Conservation (phyloP, 2,113 vertebrate species). For the Amblyornis subalaris region DNA sequence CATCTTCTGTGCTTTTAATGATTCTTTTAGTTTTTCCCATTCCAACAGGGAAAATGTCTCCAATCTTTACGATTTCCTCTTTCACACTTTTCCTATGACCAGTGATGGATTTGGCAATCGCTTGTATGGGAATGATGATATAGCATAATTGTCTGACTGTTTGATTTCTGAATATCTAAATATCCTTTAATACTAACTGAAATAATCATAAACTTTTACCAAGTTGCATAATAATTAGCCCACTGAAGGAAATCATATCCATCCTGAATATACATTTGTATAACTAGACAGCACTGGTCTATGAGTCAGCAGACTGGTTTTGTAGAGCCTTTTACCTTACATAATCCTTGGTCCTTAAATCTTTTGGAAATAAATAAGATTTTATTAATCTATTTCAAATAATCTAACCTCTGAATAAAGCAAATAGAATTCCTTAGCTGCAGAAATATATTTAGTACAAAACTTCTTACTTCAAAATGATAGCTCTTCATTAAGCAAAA, state of each 20-base stretch:
- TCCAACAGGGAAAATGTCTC: not conserved
- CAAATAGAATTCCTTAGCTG: not conserved
- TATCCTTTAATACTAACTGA: not conserved
- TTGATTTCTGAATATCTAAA: not conserved
- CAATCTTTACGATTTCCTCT: not conserved
- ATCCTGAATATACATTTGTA: not conserved
- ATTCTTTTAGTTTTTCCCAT: not conserved
- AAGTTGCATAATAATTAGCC: not conserved
- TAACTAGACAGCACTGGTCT: not conserved
- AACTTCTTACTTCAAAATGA: not conserved
- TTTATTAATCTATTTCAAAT: not conserved
- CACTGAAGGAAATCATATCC: not conserved
- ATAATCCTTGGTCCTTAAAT: not conserved
- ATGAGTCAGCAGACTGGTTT: not conserved
- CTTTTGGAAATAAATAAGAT: not conserved
- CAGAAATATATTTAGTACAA: not conserved
- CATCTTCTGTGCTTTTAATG: not conserved
- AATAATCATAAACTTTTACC: not conserved
- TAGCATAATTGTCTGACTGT: not conserved
- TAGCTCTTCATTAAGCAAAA: not conserved
- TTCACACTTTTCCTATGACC: not conserved
- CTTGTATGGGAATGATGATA: not conserved
- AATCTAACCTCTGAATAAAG: not conserved
- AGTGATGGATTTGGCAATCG: not conserved
- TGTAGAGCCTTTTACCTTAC: not conserved